Evolutionary conservation across 2,113 vertebrate genomes (phyloP).

Genomic region (Chaetodon auriga): DNA sequence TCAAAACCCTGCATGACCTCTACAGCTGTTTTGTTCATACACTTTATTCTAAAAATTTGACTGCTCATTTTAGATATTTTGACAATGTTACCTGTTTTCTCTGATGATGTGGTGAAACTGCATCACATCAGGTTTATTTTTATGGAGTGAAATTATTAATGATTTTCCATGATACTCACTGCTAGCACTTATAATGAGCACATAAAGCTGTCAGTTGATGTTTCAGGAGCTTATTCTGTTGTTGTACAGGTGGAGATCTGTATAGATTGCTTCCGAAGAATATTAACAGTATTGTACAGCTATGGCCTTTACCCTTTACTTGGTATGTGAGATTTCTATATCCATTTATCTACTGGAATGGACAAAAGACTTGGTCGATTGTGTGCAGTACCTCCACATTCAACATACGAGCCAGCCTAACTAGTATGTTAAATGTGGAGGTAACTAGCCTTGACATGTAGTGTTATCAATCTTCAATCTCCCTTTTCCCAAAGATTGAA

Average conservation of each 20-base stretch:
- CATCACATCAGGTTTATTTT: background rate
- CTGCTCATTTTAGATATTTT: background rate
- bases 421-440: too few species aligned
- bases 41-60: background rate
- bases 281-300: background rate
- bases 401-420: background rate
- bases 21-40: background rate
- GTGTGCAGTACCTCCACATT: background rate
- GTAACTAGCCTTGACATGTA: background rate
- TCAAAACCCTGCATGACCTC: background rate
- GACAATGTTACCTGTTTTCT: background rate
- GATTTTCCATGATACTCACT: background rate
- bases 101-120: background rate
- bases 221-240: background rate
- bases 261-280: background rate
- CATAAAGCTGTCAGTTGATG: background rate
- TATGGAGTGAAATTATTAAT: background rate
- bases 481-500: constrained; percentile 23
- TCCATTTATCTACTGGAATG: background rate
- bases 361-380: background rate
- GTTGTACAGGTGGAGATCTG: background rate
- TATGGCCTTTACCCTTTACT: background rate
- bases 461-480: constrained; percentile 21
- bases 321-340: background rate
- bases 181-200: background rate